Base-by-base conservation (phyloP, 2,888 invertebrate species). In the Seladonia tumulorum region DNA sequence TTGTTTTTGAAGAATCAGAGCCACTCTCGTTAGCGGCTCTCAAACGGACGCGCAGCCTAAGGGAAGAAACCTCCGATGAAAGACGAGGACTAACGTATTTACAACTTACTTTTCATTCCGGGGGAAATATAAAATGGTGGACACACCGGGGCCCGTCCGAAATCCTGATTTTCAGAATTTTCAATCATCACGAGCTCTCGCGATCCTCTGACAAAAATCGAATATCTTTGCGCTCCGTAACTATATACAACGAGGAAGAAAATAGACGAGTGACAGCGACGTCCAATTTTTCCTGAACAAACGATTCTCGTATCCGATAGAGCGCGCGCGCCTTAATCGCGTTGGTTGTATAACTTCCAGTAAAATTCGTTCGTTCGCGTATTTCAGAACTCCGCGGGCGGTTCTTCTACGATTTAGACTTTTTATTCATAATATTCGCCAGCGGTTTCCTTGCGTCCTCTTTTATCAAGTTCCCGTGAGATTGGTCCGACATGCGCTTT, bases 401-500 rank as follows among this genome's bases (percentile, higher is more conserved):
- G n/a, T 49, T 49, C 22, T 22, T 53, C 16, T 63, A 29, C 16
- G 29, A 12, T 63, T 29, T 29, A 35, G 4, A 29, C 25, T 79
- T 53, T 66, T 22, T n/a, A 25, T 42, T n/a, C n/a, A n/a, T 39
- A 70, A 53, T 18, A 22, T 71, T 53, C 22, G 16, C 71, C 39
- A 75, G 42, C 53, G 57, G 72, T 74, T 60, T 25, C 45, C 29
- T 5, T 22, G 49, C 29, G 60, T 47, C 7, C 10, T 10, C 8
- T 71, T 29, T 8, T 60, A 77, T 49, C 35, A 35, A 5, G 75
- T 84, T 84, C 70, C 77, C 81, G 87, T 83, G 70, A 73, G 79
- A 90, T 91, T 91, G 90, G 91, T 91, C 91, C 91, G 83, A 87
- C 82, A 66, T 76, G 86, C 87, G 81, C 84, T 87, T 83, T 87